These are phyloP conservation scores for Thalassoma bifasciatum DNA, from an alignment of 2,113 vertebrate genomes.

Conservation along the genomic window DNA sequence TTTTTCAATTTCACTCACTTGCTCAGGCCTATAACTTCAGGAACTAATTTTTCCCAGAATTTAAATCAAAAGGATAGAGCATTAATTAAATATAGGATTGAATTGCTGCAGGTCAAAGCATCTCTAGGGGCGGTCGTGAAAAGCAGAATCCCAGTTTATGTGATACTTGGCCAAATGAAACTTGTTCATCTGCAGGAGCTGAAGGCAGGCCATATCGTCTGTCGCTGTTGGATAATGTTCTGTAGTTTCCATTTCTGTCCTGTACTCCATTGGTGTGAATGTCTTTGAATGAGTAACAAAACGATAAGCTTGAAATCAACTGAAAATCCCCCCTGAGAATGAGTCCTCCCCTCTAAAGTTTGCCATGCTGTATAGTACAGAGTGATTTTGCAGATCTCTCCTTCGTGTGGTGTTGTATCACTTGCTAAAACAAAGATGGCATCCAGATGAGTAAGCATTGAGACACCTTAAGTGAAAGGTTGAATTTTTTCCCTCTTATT, in stretches of 20 bases:
- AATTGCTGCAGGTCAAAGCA: neutral
- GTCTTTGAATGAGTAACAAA: neutral
- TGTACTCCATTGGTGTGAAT: neutral
- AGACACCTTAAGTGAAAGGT: conserved; percentile 6
- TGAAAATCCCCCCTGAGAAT: neutral
- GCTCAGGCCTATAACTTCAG: neutral
- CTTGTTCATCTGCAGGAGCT: neutral
- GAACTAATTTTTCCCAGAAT: neutral
- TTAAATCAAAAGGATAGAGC: neutral
- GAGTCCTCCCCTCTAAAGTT: neutral
- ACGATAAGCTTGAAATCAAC: neutral
- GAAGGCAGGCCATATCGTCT: neutral
- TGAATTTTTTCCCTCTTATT: neutral
- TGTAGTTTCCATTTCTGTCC: neutral
- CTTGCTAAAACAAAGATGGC: conserved; percentile 25
- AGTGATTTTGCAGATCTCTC: neutral
- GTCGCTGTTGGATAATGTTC: neutral
- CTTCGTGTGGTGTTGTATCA: conserved; percentile 5
- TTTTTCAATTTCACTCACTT: neutral
- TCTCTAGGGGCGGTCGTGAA: neutral
- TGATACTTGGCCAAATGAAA: neutral
- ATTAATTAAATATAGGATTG: neutral
- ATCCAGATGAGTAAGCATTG: conserved; percentile 14
- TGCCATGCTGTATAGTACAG: neutral
- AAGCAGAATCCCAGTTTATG: neutral